Evolutionary conservation across 2,797 vertebrate genomes (phyloP), one percentile per base, ranked within the genome.

Genomic region (Lepus townsendii): DNA sequence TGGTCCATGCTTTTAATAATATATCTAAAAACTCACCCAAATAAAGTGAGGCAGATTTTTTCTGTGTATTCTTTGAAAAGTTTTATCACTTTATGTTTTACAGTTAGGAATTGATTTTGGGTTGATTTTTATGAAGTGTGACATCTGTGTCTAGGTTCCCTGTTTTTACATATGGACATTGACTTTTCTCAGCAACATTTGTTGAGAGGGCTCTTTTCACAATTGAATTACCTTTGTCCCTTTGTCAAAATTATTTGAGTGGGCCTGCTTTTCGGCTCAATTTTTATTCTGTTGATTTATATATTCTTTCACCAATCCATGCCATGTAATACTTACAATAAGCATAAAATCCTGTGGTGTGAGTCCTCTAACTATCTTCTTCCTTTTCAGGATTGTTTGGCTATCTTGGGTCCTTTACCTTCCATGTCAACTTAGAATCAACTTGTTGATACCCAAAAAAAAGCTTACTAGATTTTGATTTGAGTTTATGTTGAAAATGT

Each of bases 1-100:
- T 90, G 42, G 13, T 72, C 72, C 27, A 65, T 83, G n/a, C 38
- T 76, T 27, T 89, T 89, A 26, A 62, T 69, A 42, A 38, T 42
- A 1, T 65, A 38, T 88, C 65, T 83, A 71, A 69, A 77, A 71
- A 38, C 42, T 71, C 57, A 20, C 38, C 62, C 60, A 83, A 60
- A 12, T n/a, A 83, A 38, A 63, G 13, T 52, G 76, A 60, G 75
- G 19, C 24, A 35, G 60, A 69, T 77, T 76, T 93, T 35, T 83
- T 8, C 35, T 88, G 0, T 88, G 38, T 68, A 60, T 93, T 88
- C 50, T 76, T 88, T 84, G 65, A 78, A 78, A 71, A 83, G 7
- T 78, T 63, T 78, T 84, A 76, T 72, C 42, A 84, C 42, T 60
- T 84, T 89, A 57, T 57, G 12, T 63, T 92, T 79, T 62, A 52